A percentile compares a stretch with the other conserved stretches of the same genome.
Evolutionary conservation across 2,888 invertebrate species (phyloP).

Genomic region (Girardia tigrina): DNA sequence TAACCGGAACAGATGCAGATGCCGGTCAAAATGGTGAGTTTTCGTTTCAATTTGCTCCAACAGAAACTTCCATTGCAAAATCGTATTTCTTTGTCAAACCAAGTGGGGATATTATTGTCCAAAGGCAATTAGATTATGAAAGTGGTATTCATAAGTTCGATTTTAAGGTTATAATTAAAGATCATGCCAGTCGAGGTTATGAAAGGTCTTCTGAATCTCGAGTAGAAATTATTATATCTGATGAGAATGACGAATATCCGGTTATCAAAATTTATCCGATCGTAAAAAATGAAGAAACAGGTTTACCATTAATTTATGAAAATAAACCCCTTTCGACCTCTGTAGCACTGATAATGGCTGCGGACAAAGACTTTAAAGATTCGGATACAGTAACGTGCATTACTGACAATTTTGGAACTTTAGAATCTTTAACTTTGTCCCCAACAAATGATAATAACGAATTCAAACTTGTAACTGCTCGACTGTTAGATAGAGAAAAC

Average conservation of each 20-base stretch:
- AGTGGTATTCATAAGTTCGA: conserved; percentile 14
- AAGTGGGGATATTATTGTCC: conserved; percentile 20
- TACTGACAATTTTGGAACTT: not conserved
- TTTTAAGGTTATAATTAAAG: conserved; percentile 24
- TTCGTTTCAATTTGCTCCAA: not conserved
- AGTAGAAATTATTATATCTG: not conserved
- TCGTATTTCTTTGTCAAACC: conserved; percentile 19
- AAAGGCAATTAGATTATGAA: conserved; percentile 23
- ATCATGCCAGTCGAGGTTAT: conserved; percentile 13
- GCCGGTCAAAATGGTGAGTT: conserved; percentile 27
- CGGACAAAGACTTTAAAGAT: not conserved
- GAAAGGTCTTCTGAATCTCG: not conserved
- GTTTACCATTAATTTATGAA: not conserved
- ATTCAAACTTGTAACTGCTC: conserved; percentile 11
- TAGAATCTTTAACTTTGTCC: not conserved
- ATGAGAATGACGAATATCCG: conserved; percentile 28
- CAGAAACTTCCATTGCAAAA: conserved; percentile 1
- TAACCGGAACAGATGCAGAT: conserved; percentile 13
- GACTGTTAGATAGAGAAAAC: conserved; percentile 16
- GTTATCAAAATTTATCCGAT: not conserved
- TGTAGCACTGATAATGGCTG: not conserved
- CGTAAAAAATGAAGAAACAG: not conserved
- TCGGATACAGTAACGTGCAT: not conserved
- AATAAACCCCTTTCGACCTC: not conserved
- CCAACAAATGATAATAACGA: conserved; percentile 17